phyloP scores from a whole-genome alignment of 2,113 vertebrate species.

The Thinocorus orbignyianus region DNA sequence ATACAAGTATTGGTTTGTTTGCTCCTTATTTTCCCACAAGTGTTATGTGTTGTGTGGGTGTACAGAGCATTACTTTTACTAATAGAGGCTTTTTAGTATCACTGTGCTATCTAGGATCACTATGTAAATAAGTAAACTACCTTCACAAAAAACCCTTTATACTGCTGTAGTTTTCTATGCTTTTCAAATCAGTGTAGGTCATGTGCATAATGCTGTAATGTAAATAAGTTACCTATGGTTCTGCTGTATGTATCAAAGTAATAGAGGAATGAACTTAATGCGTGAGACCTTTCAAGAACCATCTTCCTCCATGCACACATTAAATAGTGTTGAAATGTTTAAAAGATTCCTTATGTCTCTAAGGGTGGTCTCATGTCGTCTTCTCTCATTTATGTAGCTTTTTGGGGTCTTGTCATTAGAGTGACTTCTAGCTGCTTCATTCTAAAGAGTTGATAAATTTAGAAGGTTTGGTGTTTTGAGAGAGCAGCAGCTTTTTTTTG shows the following conservation, averaged over 20 bases:
- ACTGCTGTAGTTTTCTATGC: rapidly evolving
- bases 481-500: rapidly evolving
- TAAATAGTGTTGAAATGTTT: not conserved
- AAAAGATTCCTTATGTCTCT: rapidly evolving
- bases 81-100: not conserved
- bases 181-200: rapidly evolving
- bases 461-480: not conserved
- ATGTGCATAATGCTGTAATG: rapidly evolving
- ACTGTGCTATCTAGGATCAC: rapidly evolving
- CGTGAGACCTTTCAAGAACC: not conserved
- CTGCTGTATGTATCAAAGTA: rapidly evolving
- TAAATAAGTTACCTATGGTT: rapidly evolving
- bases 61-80: rapidly evolving
- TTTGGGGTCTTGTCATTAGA: not conserved
- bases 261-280: rapidly evolving
- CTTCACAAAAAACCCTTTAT: rapidly evolving
- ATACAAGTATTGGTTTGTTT: rapidly evolving
- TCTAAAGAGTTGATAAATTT: not conserved
- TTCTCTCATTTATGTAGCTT: not conserved
- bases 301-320: rapidly evolving
- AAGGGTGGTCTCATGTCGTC: not conserved
- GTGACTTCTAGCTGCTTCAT: not conserved
- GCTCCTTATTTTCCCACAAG: no score
- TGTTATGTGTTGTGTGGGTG: rapidly evolving
- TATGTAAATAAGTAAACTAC: rapidly evolving